phyloP scores from a whole-genome alignment of 2,797 vertebrate species.

The Hipposideros larvatus region DNA sequence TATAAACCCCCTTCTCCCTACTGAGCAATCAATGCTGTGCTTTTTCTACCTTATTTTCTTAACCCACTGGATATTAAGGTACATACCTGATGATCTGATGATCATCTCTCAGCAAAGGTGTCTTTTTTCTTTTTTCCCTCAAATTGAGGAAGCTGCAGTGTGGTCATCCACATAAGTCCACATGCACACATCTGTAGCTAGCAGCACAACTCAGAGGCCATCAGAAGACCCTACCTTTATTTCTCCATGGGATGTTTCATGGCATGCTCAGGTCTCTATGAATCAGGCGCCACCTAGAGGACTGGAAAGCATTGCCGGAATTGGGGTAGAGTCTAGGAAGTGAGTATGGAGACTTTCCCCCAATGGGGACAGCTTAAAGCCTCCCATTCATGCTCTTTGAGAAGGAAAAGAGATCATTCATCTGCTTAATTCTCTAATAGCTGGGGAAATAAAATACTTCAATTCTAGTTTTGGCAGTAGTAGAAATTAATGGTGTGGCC shows the following conservation, averaged over 20 bases:
- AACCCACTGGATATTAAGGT: background rate
- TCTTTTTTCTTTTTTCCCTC: fast-evolving
- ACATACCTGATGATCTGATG: background rate
- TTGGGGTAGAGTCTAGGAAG: background rate
- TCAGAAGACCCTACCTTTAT: background rate
- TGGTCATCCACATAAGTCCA: background rate
- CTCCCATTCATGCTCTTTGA: background rate
- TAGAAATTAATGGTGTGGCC: background rate
- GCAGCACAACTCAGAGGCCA: background rate
- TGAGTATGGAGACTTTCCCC: background rate
- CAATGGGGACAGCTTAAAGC: background rate
- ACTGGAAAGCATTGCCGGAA: background rate
- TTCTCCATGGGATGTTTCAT: background rate
- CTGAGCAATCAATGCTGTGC: background rate
- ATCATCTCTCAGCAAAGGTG: background rate
- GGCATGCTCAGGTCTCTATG: background rate
- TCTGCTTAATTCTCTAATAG: background rate
- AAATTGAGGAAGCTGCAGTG: background rate
- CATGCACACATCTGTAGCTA: background rate
- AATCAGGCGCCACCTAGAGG: background rate
- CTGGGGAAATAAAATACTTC: slow-evolving; percentile 57
- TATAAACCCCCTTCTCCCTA: background rate
- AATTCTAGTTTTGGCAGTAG: background rate
- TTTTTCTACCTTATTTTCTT: background rate
- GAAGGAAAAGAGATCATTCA: background rate